phyloP scores from a whole-genome alignment of 92 coral and sea anemone species.

The Palythoa grandis region DNA sequence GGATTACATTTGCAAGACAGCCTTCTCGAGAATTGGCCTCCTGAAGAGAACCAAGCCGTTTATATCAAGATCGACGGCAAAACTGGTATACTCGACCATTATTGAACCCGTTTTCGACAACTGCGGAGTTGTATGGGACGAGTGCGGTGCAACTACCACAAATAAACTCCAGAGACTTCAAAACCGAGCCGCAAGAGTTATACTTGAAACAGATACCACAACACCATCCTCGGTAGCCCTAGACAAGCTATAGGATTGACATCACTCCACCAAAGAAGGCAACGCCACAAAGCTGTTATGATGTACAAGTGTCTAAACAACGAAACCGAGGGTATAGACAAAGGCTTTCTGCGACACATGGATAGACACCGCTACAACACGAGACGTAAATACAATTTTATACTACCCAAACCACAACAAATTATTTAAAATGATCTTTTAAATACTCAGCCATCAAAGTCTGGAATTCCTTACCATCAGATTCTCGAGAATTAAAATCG shows the following conservation, averaged over 20 bases:
- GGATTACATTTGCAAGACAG: slow-evolving; percentile 35
- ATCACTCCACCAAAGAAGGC: slow-evolving; percentile 34
- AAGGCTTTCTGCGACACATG: slow-evolving; percentile 6
- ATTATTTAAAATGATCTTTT: no score
- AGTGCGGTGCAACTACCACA: slow-evolving; percentile 42
- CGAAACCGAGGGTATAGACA: slow-evolving; percentile 29
- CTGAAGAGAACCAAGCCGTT: slow-evolving; percentile 53
- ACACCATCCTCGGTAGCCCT: slow-evolving; percentile 40
- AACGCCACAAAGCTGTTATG: slow-evolving; percentile 27
- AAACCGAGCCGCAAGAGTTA: slow-evolving; percentile 53
- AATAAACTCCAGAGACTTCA: slow-evolving; percentile 25
- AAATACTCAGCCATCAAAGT: no score
- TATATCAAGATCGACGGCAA: slow-evolving; percentile 49
- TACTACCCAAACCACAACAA: background rate
- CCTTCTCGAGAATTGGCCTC: slow-evolving; percentile 58
- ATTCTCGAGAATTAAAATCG: no score
- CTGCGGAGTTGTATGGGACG: slow-evolving; percentile 51
- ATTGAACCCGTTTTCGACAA: slow-evolving; percentile 48
- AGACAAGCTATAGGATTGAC: slow-evolving; percentile 33
- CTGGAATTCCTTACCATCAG: no score
- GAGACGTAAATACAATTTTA: slow-evolving; percentile 9
- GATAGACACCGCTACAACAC: slow-evolving; percentile 14
- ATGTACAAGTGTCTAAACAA: slow-evolving; percentile 36
- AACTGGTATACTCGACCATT: slow-evolving; percentile 28
- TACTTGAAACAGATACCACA: slow-evolving; percentile 39